Evolutionary conservation across 1,140 invertebrate genomes (phyloP), one percentile per base, ranked within the genome.

Genomic region (Aphidius gifuensis): DNA sequence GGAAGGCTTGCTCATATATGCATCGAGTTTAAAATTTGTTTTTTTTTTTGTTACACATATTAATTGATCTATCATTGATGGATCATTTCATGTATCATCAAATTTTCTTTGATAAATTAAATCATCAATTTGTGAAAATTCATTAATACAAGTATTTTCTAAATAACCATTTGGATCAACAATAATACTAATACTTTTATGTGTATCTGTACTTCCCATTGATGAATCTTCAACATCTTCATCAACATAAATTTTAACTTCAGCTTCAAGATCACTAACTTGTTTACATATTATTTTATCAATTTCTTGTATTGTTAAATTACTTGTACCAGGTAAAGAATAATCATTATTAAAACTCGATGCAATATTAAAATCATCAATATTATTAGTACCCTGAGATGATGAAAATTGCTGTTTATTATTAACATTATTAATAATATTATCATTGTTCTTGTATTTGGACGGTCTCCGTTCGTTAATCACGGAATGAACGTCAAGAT

Each of bases 401-500:
- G 47, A 59, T 45, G 47, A 48, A 45, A 59, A 59, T 40, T 60
- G 48, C 51, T 60, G 39, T 16, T 16, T 16, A 16, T 16, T 16
- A 16, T 16, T 16, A 16, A 16, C 1, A 16, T 16, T 16, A 16
- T 16, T 16, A 16, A 16, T 16, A 16, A 32, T 32, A 39, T 59
- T 55, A 39, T 53, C 58, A 47, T 59, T 59, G 23, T 45, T 48
- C 45, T 68, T 78, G 32, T 80, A 47, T 46, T 72, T 79, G 59
- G 76, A 74, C 53, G 77, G 78, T 55, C 77, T 74, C 55, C 77
- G 70, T 65, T 81, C 78, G 61, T 80, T 81, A 9, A 81, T 81
- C 11, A 81, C 64, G 0, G 78, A 80, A 48, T 80, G 79, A 43
- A 81, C 78, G 58, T 81, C 77, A 11, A 79, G 57, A 43, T 76